phyloP scores from a whole-genome alignment of 2,888 invertebrate species.

The Conistra vaccinii region DNA sequence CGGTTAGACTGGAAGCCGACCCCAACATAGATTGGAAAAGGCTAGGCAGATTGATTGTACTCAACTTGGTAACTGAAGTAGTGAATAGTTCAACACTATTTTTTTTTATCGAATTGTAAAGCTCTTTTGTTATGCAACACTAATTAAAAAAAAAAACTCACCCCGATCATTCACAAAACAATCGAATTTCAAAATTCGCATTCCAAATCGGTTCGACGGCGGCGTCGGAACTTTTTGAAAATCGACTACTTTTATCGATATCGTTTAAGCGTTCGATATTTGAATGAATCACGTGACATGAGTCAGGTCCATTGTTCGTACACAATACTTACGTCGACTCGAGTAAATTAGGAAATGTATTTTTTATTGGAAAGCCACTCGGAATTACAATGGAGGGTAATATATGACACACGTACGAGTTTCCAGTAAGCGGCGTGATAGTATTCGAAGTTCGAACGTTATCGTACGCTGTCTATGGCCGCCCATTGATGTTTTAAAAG shows the following conservation, averaged over 20 bases:
- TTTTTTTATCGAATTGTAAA: neutral
- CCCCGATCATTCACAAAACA: conserved; percentile 15
- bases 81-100: neutral
- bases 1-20: no score
- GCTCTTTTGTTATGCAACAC: neutral
- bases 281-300: conserved; percentile 88
- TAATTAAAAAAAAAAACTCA: neutral
- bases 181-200: conserved; percentile 44
- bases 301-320: conserved; percentile 88
- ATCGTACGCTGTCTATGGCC: conserved; percentile 68
- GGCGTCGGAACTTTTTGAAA: conserved; percentile 61
- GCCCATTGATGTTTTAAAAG: conserved; percentile 57
- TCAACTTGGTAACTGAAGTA: neutral
- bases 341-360: conserved; percentile 90
- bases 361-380: conserved; percentile 87
- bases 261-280: conserved; percentile 78
- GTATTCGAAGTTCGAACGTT: conserved; percentile 81
- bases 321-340: conserved; percentile 81
- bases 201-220: conserved; percentile 21
- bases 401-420: conserved; percentile 81
- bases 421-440: conserved; percentile 85
- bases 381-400: conserved; percentile 86
- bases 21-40: no score
- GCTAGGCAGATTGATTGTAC: no score
- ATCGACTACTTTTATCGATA: conserved; percentile 65